These are phyloP conservation scores for Hoplodrina ambigua DNA, from an alignment of 2,888 invertebrate species.

Conservation along the genomic window DNA sequence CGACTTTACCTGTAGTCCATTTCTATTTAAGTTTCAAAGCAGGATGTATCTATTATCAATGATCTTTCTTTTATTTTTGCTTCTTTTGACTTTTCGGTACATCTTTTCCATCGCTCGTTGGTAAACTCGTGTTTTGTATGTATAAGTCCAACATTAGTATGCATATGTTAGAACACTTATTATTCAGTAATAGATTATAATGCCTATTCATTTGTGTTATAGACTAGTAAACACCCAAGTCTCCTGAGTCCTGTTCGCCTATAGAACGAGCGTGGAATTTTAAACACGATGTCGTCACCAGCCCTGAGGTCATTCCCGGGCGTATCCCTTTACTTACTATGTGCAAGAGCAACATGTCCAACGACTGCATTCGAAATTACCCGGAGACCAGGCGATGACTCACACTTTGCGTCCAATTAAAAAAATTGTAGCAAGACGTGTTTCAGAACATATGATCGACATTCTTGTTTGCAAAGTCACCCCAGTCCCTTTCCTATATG, in stretches of 20 bases:
- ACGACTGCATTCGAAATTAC: conserved; percentile 68
- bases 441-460: conserved; percentile 63
- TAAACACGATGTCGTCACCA: conserved; percentile 71
- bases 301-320: conserved; percentile 71
- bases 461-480: conserved; percentile 65
- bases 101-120: too few species aligned
- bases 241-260: conserved; percentile 60
- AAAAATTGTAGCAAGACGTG: conserved; percentile 55
- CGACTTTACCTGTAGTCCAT: too few species aligned
- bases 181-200: conserved; percentile 47
- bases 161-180: not conserved
- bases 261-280: conserved; percentile 70
- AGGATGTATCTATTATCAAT: too few species aligned
- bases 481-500: conserved; percentile 57
- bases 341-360: conserved; percentile 63
- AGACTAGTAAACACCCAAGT: conserved; percentile 54
- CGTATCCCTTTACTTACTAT: conserved; percentile 71
- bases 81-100: too few species aligned
- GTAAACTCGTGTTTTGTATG: too few species aligned
- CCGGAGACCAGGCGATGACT: conserved; percentile 52
- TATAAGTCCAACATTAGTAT: too few species aligned
- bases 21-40: too few species aligned
- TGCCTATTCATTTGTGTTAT: conserved; percentile 47
- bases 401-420: conserved; percentile 60
- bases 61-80: too few species aligned